phyloP scores from a whole-genome alignment of 2,888 invertebrate genomes.

The Iphiclides podalirius region DNA sequence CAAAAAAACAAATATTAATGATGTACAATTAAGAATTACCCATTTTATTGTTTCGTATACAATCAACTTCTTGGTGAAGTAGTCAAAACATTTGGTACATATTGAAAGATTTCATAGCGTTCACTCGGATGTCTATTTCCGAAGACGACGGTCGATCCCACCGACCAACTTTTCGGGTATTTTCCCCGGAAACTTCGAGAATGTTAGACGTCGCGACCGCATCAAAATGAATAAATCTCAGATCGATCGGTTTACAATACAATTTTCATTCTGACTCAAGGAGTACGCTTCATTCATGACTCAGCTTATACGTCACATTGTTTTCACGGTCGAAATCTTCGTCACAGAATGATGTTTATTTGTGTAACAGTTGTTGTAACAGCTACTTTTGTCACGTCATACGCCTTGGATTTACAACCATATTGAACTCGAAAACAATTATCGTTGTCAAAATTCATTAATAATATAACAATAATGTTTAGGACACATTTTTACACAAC shows the following conservation, averaged over 20 bases:
- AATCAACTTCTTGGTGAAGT: too few relatives aligned
- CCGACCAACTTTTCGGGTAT: constrained; percentile 35
- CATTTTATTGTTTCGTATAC: too few relatives aligned
- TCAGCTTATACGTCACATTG: neutral
- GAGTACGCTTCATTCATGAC: neutral
- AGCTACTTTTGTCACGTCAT: neutral
- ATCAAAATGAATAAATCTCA: constrained; percentile 6
- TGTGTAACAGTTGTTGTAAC: neutral
- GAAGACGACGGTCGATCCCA: constrained; percentile 40
- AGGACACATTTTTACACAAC: too few relatives aligned
- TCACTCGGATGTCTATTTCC: constrained; percentile 45
- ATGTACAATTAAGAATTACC: too few relatives aligned
- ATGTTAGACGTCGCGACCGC: constrained; percentile 31
- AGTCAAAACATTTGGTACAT: too few relatives aligned
- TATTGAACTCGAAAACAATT: too few relatives aligned
- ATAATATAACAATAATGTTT: too few relatives aligned
- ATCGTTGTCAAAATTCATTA: too few relatives aligned
- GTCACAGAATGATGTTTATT: neutral
- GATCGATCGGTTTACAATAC: constrained; percentile 21
- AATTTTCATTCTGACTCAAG: neutral
- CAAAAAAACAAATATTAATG: too few relatives aligned
- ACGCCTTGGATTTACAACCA: too few relatives aligned
- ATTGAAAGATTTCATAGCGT: too few relatives aligned
- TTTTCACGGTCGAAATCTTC: neutral
- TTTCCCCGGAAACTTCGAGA: constrained; percentile 43